phyloP scores from a whole-genome alignment of 2,113 vertebrate species.

The Chiloscyllium plagiosum region DNA sequence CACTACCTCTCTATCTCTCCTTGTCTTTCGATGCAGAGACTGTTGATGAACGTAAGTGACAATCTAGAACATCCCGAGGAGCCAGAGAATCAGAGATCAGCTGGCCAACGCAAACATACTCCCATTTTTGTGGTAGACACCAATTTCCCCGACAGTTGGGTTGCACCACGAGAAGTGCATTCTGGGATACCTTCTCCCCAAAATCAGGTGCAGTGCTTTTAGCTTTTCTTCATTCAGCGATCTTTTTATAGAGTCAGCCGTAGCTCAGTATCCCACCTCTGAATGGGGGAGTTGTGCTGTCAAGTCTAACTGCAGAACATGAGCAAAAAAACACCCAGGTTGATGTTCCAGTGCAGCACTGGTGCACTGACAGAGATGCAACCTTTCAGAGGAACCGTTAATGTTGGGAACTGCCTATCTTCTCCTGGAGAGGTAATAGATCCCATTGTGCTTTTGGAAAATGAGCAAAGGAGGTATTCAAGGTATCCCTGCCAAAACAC shows the following conservation, averaged over 20 bases:
- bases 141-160: not conserved
- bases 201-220: not conserved
- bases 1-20: not conserved
- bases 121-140: not conserved
- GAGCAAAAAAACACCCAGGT: not conserved
- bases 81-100: not conserved
- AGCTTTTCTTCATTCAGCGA: not conserved
- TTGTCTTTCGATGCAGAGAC: not conserved
- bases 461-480: not conserved
- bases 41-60: too few species aligned
- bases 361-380: not conserved
- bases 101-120: accelerated
- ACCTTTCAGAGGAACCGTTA: not conserved
- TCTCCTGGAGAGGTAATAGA: not conserved
- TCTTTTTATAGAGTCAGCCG: not conserved
- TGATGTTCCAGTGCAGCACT: not conserved
- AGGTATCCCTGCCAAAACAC: not conserved
- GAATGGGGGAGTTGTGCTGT: not conserved
- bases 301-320: not conserved
- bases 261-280: not conserved
- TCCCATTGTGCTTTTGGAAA: not conserved
- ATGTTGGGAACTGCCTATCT: not conserved
- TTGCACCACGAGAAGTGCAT: not conserved
- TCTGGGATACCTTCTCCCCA: accelerated
- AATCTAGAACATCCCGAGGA: not conserved